Evolutionary conservation across 1,140 invertebrate species (phyloP).

Genomic region (Leptinotarsa texana): DNA sequence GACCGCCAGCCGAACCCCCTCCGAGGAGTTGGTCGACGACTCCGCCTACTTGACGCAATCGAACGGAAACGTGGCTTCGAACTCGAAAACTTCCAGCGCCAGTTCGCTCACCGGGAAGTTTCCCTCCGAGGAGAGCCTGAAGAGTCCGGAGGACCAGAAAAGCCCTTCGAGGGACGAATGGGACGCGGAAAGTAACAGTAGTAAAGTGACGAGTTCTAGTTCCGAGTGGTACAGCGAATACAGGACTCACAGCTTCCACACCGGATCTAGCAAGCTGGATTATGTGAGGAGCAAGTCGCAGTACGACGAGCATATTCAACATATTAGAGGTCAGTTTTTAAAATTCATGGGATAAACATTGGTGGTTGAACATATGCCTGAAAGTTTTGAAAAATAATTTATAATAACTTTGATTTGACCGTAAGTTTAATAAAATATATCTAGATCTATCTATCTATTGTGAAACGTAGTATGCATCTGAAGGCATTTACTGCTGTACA

Average conservation of each 20-base stretch:
- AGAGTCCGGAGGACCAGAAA: constrained; percentile 42
- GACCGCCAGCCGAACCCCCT: constrained; percentile 58
- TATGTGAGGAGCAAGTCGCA: constrained; percentile 70
- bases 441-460: too few relatives aligned
- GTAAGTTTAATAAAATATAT: too few relatives aligned
- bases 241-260: constrained; percentile 60
- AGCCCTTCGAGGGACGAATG: constrained; percentile 41
- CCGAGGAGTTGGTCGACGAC: constrained; percentile 62
- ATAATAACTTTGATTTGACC: too few relatives aligned
- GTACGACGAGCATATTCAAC: constrained; percentile 83
- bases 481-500: too few relatives aligned
- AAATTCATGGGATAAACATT: too few relatives aligned
- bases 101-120: constrained; percentile 57
- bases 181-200: constrained; percentile 48
- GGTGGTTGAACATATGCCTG: too few relatives aligned
- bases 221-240: constrained; percentile 67
- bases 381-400: too few relatives aligned
- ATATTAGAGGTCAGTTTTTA: constrained; percentile 73
- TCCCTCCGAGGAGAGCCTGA: constrained; percentile 64
- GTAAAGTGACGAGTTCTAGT: constrained; percentile 46
- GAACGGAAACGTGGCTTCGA: constrained; percentile 57
- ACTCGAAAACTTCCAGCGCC: constrained; percentile 57
- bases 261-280: constrained; percentile 57
- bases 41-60: constrained; percentile 64
- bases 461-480: too few relatives aligned